Evolutionary conservation across 2,797 vertebrate genomes (phyloP).

Genomic region (Spheniscus humboldti): DNA sequence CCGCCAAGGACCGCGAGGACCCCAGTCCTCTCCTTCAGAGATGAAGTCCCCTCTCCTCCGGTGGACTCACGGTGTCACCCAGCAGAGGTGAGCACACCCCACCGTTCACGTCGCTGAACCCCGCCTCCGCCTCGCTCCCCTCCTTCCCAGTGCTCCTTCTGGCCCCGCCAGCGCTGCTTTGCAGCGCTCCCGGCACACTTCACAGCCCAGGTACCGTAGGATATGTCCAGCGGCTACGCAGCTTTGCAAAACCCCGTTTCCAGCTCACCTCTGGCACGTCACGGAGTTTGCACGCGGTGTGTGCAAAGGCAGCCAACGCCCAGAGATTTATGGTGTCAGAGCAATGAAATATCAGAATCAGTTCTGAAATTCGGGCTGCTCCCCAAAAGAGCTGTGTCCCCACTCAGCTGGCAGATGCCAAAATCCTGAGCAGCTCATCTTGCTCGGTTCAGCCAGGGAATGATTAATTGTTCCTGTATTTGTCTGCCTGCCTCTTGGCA

Average conservation of each 20-base stretch:
- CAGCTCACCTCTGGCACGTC: background rate
- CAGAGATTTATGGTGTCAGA: background rate
- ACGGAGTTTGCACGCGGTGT: fast-evolving
- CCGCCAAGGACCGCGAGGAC: background rate
- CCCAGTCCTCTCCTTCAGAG: background rate
- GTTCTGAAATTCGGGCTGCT: background rate
- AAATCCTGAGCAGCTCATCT: background rate
- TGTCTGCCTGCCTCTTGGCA: background rate
- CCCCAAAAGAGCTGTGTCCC: background rate
- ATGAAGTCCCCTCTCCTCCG: background rate
- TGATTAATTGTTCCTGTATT: background rate
- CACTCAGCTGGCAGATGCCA: background rate
- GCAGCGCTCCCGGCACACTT: background rate
- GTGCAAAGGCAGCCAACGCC: background rate
- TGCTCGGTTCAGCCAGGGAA: background rate
- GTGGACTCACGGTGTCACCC: background rate
- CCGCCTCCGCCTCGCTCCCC: background rate
- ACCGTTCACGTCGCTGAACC: fast-evolving
- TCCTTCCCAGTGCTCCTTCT: background rate
- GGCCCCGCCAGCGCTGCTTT: background rate
- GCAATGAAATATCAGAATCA: background rate
- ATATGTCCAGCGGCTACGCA: fast-evolving
- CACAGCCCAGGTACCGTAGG: background rate
- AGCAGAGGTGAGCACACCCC: background rate
- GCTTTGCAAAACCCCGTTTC: fast-evolving